Evolutionary conservation across 2,113 vertebrate species (phyloP).

Genomic region (Lasiurus borealis): DNA sequence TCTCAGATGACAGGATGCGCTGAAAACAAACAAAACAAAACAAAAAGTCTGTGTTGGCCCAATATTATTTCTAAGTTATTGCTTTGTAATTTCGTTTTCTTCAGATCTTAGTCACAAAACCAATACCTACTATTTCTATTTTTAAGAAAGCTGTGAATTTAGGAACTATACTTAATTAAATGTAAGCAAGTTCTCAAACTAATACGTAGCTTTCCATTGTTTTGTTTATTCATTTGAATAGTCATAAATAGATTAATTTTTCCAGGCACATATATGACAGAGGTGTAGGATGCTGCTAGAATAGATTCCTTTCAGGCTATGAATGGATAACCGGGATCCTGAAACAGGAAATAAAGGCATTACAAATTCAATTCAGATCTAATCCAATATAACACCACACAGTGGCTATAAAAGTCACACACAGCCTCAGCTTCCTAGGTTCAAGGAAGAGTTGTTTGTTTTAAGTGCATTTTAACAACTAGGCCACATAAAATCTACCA

Average conservation of each 20-base stretch:
- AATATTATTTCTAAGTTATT: neutral
- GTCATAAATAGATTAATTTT: constrained; percentile 3
- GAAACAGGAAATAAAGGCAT: constrained; percentile 43
- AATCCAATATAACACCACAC: neutral
- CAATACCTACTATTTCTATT: neutral
- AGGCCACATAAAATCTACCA: neutral
- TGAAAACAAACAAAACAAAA: constrained; percentile 38
- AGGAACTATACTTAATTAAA: neutral
- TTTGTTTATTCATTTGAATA: constrained; percentile 4
- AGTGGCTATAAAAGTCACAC: constrained; percentile 33
- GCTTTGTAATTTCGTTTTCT: constrained; percentile 1
- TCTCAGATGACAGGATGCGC: neutral
- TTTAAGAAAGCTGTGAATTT: neutral
- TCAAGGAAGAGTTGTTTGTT: constrained; percentile 41
- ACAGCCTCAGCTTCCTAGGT: constrained; percentile 48
- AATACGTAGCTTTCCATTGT: neutral
- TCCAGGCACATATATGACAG: neutral
- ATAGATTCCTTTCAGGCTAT: constrained; percentile 22
- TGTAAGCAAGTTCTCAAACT: constrained; percentile 36
- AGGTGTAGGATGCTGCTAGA: neutral
- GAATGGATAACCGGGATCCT: constrained; percentile 45
- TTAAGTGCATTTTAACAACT: constrained; percentile 42
- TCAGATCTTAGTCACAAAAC: neutral
- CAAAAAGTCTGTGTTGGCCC: neutral
- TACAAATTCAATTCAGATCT: constrained; percentile 33